These are phyloP conservation scores for Hermaeophaga mercurialis DNA, from an alignment of 2,888 invertebrate genomes.

Conservation along the genomic window DNA sequence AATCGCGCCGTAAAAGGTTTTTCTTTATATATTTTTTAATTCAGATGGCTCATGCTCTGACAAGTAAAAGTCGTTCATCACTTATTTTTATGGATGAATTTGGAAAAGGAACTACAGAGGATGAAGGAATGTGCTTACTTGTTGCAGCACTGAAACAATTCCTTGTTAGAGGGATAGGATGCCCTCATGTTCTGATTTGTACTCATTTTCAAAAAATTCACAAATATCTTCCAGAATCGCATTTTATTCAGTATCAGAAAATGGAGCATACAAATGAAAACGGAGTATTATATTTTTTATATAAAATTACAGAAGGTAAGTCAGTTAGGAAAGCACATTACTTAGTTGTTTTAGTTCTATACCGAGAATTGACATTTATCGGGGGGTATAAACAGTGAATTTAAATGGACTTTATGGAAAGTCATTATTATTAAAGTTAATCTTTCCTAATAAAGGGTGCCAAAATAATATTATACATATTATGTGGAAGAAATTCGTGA, in stretches of 20 bases:
- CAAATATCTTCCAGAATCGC: slow-evolving; percentile 62
- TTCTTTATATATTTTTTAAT: slow-evolving; percentile 10
- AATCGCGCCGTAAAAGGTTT: neutral
- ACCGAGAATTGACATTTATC: too few relatives aligned
- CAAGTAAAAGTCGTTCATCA: slow-evolving; percentile 68
- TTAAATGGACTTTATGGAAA: too few relatives aligned
- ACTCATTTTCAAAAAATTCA: slow-evolving; percentile 78
- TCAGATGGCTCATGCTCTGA: slow-evolving; percentile 74
- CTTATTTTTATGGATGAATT: slow-evolving; percentile 88
- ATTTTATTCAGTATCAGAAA: slow-evolving; percentile 50
- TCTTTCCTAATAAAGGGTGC: too few relatives aligned
- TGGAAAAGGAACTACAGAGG: slow-evolving; percentile 80
- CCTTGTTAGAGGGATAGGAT: slow-evolving; percentile 60
- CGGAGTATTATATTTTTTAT: slow-evolving; percentile 69
- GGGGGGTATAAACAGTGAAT: too few relatives aligned
- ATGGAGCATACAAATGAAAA: slow-evolving; percentile 48
- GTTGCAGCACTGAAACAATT: slow-evolving; percentile 72
- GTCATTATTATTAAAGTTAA: too few relatives aligned
- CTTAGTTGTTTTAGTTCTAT: neutral
- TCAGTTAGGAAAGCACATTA: too few relatives aligned
- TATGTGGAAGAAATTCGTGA: too few relatives aligned
- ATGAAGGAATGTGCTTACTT: slow-evolving; percentile 77
- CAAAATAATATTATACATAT: too few relatives aligned
- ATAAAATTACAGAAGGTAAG: slow-evolving; percentile 65
- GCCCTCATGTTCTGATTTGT: slow-evolving; percentile 77